phyloP scores from a whole-genome alignment of 53 echinoderm and acorn worm genomes.

The Echinometra lucunter region DNA sequence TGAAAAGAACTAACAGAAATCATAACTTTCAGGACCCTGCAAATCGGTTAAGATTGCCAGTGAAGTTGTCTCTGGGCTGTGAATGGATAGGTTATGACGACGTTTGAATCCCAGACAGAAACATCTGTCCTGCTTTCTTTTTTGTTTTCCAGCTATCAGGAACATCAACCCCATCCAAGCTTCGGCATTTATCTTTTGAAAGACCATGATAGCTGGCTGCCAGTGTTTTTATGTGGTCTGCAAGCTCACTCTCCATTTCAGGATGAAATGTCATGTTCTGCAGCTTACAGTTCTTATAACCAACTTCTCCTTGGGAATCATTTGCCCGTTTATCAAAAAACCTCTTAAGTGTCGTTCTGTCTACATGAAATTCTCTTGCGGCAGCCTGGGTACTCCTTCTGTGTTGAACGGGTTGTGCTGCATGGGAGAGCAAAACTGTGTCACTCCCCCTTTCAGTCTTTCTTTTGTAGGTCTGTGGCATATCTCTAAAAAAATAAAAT shows the following conservation, averaged over 20 bases:
- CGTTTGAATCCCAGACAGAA: no score
- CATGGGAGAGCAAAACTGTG: conserved; percentile 15
- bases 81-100: no score
- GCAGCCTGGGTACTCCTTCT: conserved; percentile 40
- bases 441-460: background rate
- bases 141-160: no score
- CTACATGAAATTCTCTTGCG: background rate
- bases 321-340: background rate
- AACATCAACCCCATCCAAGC: background rate
- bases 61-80: no score
- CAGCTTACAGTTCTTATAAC: background rate
- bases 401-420: conserved; percentile 61
- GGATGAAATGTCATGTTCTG: conserved; percentile 52
- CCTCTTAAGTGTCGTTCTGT: background rate
- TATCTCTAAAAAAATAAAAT: background rate
- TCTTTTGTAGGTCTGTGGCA: background rate
- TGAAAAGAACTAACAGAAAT: no score
- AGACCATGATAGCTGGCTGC: conserved; percentile 65
- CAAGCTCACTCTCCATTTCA: conserved; percentile 66
- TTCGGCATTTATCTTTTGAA: conserved; percentile 43
- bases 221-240: conserved; percentile 49
- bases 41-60: no score
- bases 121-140: no score
- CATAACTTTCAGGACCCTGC: no score
- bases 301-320: background rate